Base-by-base conservation (phyloP, 2,113 vertebrate genomes). In the Tupaia chinensis region DNA sequence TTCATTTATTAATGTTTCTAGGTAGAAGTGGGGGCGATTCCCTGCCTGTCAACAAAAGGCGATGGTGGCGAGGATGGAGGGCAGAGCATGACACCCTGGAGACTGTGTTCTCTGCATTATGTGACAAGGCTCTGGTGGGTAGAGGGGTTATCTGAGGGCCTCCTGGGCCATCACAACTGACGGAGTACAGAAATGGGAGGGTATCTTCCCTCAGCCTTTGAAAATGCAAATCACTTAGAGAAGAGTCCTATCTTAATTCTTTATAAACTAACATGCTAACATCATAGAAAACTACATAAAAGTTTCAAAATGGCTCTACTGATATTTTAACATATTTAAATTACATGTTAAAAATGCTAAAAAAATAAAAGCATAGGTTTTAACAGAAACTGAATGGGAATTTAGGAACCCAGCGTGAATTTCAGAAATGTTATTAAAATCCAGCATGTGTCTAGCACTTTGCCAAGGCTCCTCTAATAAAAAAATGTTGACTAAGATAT, bases 281-380 rank as follows among this genome's bases (percentile, higher is more conserved):
- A 68, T 94, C 7, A 76, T 53, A 77, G 29, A 85, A 89, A 85
- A 32, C 4, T 32, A 79, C n/a, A 80, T 54, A 54, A 88, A 83
- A 58, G 22, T 66, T 79, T 89, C 58, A 84, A 84, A 93, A 81
- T 83, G 25, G 56, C 60, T 80, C 70, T 92, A 44, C 44, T 44
- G 44, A 44, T 44, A 87, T 96, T 95, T 97, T 92, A 80, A 34
- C 58, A n/a, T 85, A 93, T 74, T 95, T 83, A 97, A 91, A 86
- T 85, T 95, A 23, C 16, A 69, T 83, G 11, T 81, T 89, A 72
- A 91, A 91, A 73, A 73, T 78, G 17, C 69, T 94, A 32, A 53
- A 89, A 91, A 69, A 79, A 3, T 3, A 58, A 32, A 70, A 80
- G 25, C 3, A 34, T 7, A 74, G 58, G 58, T 82, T 17, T 95